These are phyloP conservation scores for Drosophila murphyi DNA, from an alignment of 1,140 invertebrate genomes.

Conservation along the genomic window DNA sequence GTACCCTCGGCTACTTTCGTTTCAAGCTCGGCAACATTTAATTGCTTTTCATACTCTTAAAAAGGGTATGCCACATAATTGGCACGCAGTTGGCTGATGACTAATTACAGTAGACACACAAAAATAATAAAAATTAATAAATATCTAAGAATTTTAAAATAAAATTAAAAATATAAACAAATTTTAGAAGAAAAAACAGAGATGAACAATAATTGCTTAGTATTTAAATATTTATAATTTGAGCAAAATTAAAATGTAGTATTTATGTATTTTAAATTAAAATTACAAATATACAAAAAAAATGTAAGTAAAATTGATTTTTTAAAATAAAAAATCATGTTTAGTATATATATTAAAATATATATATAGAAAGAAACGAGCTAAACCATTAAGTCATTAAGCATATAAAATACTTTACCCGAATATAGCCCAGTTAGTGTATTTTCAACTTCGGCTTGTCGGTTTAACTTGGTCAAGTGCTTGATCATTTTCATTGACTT, in stretches of 20 bases:
- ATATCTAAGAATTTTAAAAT: not conserved
- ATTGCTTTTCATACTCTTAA: constrained; percentile 34
- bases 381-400: too few species aligned
- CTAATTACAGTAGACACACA: not conserved
- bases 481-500: constrained; percentile 28
- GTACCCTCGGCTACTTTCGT: constrained; percentile 59
- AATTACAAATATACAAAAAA: too few species aligned
- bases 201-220: too few species aligned
- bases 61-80: not conserved
- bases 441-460: not conserved
- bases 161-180: too few species aligned
- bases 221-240: too few species aligned
- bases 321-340: too few species aligned
- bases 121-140: not conserved
- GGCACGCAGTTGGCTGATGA: not conserved
- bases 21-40: constrained; percentile 32
- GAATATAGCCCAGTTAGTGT: constrained; percentile 6
- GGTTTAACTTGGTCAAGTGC: not conserved
- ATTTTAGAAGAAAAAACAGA: too few species aligned
- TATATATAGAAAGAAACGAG: not conserved
- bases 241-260: too few species aligned
- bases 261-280: too few species aligned
- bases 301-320: too few species aligned
- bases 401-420: too few species aligned
- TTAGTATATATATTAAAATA: not conserved